These are phyloP conservation scores for Dendrolimus pini DNA, from an alignment of 2,888 invertebrate genomes.

Conservation along the genomic window DNA sequence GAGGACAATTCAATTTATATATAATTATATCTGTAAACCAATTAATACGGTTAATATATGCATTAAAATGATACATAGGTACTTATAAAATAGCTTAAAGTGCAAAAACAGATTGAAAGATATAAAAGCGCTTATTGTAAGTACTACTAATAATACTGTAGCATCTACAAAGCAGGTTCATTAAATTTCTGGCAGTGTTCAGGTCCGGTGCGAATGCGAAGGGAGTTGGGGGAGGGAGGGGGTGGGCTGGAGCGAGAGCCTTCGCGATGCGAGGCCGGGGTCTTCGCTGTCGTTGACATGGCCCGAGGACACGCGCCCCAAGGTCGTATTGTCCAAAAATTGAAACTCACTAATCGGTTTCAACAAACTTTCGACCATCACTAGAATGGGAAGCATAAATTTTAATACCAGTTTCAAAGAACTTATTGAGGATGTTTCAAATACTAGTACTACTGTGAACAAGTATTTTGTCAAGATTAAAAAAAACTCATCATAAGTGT, in stretches of 20 bases:
- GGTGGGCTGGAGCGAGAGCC: constrained; percentile 24
- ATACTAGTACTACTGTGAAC: neutral
- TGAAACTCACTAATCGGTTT: constrained; percentile 28
- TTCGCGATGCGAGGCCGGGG: constrained; percentile 42
- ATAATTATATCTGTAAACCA: no score
- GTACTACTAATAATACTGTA: neutral
- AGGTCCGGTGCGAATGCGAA: constrained; percentile 17
- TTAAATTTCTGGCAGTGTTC: constrained; percentile 43
- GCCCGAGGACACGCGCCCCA: constrained; percentile 58
- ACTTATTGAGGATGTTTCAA: constrained; percentile 7
- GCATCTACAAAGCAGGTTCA: constrained; percentile 21
- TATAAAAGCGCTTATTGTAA: no score
- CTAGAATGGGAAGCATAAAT: constrained; percentile 20
- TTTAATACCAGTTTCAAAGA: constrained; percentile 4
- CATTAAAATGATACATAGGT: no score
- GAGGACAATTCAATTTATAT: no score
- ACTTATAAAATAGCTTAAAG: no score
- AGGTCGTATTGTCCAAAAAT: constrained; percentile 53
- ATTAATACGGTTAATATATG: no score
- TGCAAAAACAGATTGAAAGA: no score
- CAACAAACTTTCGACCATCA: constrained; percentile 20
- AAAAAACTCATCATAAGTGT: no score
- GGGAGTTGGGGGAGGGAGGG: constrained; percentile 19
- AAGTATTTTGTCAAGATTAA: no score
- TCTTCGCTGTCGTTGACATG: constrained; percentile 64